These are phyloP conservation scores for Anagyrus pseudococci DNA, from an alignment of 2,888 invertebrate genomes.

Conservation along the genomic window DNA sequence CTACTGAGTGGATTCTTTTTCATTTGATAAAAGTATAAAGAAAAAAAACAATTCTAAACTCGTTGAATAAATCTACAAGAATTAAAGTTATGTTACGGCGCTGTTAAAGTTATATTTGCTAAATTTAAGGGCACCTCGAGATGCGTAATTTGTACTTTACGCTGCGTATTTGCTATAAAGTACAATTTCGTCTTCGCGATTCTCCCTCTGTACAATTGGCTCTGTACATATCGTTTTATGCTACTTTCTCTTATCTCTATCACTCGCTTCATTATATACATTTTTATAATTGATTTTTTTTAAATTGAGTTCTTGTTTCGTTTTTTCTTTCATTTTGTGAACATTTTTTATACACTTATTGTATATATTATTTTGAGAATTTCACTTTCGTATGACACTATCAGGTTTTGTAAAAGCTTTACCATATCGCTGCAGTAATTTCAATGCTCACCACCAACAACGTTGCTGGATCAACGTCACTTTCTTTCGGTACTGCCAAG, in stretches of 20 bases:
- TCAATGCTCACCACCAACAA: conserved; percentile 9
- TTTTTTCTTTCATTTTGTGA: too few relatives aligned
- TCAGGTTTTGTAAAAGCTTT: conserved; percentile 15
- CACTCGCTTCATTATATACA: conserved; percentile 43
- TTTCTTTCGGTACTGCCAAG: conserved; percentile 6
- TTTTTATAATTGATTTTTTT: conserved; percentile 44
- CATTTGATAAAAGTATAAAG: conserved; percentile 21
- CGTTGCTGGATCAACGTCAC: conserved; percentile 15
- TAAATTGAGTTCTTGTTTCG: too few relatives aligned
- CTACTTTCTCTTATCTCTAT: conserved; percentile 26
- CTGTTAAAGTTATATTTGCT: conserved; percentile 33
- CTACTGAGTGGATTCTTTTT: conserved; percentile 5
- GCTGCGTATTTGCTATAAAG: conserved; percentile 21
- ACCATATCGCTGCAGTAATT: conserved; percentile 18
- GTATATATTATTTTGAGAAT: conserved; percentile 5
- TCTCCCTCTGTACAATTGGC: conserved; percentile 32
- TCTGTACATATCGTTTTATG: conserved; percentile 33
- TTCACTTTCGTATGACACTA: conserved; percentile 7
- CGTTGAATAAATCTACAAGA: conserved; percentile 35
- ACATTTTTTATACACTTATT: conserved; percentile 12
- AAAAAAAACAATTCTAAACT: conserved; percentile 28
- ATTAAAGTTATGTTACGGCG: conserved; percentile 30
- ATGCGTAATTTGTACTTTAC: conserved; percentile 21
- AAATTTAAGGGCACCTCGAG: conserved; percentile 31
- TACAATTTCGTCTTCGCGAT: conserved; percentile 14